Evolutionary conservation across 2,113 vertebrate genomes (phyloP).

Genomic region (Leptobrachium leishanense): DNA sequence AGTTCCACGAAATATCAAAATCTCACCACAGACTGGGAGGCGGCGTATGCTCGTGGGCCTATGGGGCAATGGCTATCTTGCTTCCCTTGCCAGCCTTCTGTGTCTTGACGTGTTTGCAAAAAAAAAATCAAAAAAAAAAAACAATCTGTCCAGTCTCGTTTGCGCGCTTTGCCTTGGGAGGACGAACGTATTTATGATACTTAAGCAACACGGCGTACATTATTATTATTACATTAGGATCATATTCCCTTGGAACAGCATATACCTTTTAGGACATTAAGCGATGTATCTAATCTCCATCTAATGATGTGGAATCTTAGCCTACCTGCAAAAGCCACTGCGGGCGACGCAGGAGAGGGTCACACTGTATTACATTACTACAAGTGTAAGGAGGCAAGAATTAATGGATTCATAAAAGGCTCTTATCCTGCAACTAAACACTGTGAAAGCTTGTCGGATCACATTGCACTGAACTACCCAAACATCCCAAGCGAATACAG

Average conservation of each 20-base stretch:
- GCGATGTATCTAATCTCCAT: not conserved
- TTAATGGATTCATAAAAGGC: not conserved
- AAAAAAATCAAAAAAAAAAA: no score
- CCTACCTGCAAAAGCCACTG: slow-evolving; percentile 5
- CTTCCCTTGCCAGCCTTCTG: no score
- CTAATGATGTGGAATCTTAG: slow-evolving; percentile 9
- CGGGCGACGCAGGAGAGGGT: slow-evolving; percentile 7
- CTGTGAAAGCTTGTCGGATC: slow-evolving; percentile 2
- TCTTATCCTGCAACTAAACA: slow-evolving; percentile 14
- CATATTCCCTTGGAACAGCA: not conserved
- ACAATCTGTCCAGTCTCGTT: no score
- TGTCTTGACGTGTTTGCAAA: no score
- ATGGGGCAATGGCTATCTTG: no score
- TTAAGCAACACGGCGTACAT: no score
- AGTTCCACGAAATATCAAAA: no score
- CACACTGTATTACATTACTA: slow-evolving; percentile 25
- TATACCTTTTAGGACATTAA: not conserved
- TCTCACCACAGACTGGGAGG: no score
- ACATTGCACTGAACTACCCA: slow-evolving; percentile 16
- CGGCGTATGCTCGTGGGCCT: no score
- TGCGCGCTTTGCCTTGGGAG: no score
- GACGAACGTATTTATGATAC: no score
- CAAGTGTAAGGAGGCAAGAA: slow-evolving; percentile 26
- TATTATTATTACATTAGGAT: no score
- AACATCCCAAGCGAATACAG: slow-evolving; percentile 29